Conservation (phyloP, 1,140 invertebrate genomes). For the Ctenoplectra terminalis region DNA sequence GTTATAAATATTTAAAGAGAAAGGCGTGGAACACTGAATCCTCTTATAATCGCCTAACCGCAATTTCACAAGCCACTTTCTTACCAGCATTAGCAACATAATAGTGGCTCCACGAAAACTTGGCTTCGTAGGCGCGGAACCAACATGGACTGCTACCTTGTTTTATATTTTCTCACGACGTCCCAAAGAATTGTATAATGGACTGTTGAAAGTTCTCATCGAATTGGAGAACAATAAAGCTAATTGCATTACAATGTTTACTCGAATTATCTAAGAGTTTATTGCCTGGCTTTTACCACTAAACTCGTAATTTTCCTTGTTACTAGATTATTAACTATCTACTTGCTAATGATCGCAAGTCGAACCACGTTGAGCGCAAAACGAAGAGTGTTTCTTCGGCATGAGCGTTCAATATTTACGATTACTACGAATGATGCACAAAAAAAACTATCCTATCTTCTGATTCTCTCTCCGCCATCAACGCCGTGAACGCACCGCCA, state of each 20-base stretch:
- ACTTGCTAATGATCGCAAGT: background rate
- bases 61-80: constrained; percentile 41
- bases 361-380: background rate
- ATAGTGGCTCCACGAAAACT: constrained; percentile 25
- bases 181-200: background rate
- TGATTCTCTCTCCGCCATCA: background rate
- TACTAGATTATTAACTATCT: too few species aligned
- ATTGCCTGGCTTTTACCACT: background rate
- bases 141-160: background rate
- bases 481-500: too few species aligned
- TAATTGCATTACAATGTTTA: background rate
- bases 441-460: background rate
- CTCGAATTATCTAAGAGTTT: background rate
- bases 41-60: constrained; percentile 19
- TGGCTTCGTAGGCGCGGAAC: background rate
- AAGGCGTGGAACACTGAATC: constrained; percentile 20
- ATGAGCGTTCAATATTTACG: background rate
- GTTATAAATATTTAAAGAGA: constrained; percentile 45
- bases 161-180: constrained; percentile 22
- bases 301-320: background rate
- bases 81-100: constrained; percentile 16
- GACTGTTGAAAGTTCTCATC: background rate
- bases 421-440: background rate
- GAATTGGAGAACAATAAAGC: background rate
- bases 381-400: background rate